Evolutionary conservation across 2,113 vertebrate genomes (phyloP).

Genomic region (Sinocyclocheilus anshuiensis): DNA sequence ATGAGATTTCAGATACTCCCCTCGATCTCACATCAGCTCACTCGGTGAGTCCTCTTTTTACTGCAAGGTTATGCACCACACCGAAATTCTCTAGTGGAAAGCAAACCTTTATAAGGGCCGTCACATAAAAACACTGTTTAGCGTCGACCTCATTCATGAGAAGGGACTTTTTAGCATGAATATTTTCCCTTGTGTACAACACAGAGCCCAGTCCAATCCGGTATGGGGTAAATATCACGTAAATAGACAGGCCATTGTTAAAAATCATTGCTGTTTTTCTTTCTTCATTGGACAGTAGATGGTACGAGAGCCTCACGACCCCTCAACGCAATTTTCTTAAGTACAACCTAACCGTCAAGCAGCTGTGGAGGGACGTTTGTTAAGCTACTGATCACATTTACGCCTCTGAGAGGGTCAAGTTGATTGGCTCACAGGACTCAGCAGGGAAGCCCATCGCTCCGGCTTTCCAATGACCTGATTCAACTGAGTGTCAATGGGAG

Average conservation of each 20-base stretch:
- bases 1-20: constrained; percentile 54
- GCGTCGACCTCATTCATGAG: constrained; percentile 20
- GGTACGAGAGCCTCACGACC: constrained; percentile 64
- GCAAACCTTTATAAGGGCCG: constrained; percentile 53
- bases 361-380: constrained; percentile 66
- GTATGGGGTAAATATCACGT: constrained; percentile 56
- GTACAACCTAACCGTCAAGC: constrained; percentile 65
- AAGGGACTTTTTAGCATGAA: constrained; percentile 28
- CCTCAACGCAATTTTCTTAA: constrained; percentile 69
- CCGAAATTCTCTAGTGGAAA: constrained; percentile 50
- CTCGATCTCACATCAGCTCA: constrained; percentile 47
- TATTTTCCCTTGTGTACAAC: constrained; percentile 40
- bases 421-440: constrained; percentile 67
- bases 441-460: constrained; percentile 64
- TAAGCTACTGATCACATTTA: constrained; percentile 61
- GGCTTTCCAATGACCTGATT: constrained; percentile 61
- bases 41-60: constrained; percentile 49
- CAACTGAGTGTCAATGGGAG: constrained; percentile 64
- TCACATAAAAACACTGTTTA: constrained; percentile 51
- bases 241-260: constrained; percentile 49
- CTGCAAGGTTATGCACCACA: constrained; percentile 34
- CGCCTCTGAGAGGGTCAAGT: constrained; percentile 62
- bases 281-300: constrained; percentile 60
- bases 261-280: constrained; percentile 35
- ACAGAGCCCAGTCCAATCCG: constrained; percentile 51